A percentile compares a stretch with the other conserved stretches of the same genome.
Evolutionary conservation across 2,797 vertebrate species (phyloP).

Genomic region (Apodemus agrarius): DNA sequence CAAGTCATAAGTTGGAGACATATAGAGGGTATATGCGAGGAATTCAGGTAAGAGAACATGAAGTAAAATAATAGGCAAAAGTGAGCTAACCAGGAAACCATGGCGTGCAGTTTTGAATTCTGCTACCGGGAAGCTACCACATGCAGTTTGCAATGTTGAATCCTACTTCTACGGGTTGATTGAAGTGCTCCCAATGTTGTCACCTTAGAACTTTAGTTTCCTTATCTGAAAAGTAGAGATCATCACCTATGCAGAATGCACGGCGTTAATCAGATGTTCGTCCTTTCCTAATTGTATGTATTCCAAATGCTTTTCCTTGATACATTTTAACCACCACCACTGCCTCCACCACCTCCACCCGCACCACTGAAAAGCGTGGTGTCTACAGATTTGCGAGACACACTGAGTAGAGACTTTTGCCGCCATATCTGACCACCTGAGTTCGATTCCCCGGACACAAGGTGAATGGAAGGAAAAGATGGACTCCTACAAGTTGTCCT

Average conservation of each 20-base stretch:
- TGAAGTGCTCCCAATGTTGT: slow-evolving; percentile 1
- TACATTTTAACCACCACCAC: slow-evolving; percentile 21
- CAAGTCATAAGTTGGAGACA: neutral
- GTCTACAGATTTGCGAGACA: neutral
- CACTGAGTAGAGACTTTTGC: neutral
- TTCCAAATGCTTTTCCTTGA: slow-evolving; percentile 24
- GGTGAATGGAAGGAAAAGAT: neutral
- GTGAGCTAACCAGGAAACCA: neutral
- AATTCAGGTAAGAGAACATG: neutral
- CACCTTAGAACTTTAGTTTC: slow-evolving; percentile 19
- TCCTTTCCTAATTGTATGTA: neutral
- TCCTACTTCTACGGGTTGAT: neutral
- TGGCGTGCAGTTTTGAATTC: neutral
- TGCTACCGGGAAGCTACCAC: neutral
- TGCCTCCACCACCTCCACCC: neutral
- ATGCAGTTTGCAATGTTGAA: neutral
- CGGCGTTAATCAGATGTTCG: neutral
- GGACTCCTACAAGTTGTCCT: neutral
- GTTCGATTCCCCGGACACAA: neutral
- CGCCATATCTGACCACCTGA: neutral
- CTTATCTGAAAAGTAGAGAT: slow-evolving; percentile 9
- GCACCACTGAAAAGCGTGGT: neutral
- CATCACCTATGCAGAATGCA: neutral
- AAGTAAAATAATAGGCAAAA: neutral
- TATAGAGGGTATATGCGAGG: no score